Percentiles rank a stretch among this genome's conserved stretches.
Conservation (phyloP, 64 coral and sea anemone species). For the Anthopleura sola region DNA sequence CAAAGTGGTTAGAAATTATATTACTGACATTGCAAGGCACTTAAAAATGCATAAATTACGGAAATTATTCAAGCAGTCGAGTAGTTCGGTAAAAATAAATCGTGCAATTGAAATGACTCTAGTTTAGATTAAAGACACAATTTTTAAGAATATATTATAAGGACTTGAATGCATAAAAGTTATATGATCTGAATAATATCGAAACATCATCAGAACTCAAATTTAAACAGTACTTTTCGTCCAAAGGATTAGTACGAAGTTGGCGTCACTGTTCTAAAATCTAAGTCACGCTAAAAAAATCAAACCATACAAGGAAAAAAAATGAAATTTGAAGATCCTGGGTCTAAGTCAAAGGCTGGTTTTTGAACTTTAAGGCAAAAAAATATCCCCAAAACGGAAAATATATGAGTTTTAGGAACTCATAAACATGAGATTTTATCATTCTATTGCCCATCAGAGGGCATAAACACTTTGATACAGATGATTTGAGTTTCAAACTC, state of each 20-base stretch:
- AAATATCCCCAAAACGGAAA: neutral
- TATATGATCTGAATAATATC: neutral
- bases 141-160: neutral
- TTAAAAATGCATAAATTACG: neutral
- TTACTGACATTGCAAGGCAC: neutral
- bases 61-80: neutral
- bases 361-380: neutral
- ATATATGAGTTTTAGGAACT: neutral
- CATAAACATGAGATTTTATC: neutral
- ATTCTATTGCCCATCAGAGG: neutral
- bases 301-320: neutral
- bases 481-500: neutral
- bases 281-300: neutral
- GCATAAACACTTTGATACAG: neutral
- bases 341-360: neutral
- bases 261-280: neutral
- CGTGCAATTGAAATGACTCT: neutral
- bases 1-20: neutral
- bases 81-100: neutral
- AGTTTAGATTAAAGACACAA: neutral
- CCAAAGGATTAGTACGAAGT: neutral
- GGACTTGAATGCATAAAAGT: neutral
- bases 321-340: neutral
- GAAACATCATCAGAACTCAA: neutral
- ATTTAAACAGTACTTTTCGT: neutral